phyloP scores from a whole-genome alignment of 2,113 vertebrate genomes.

The Eleginops maclovinus region DNA sequence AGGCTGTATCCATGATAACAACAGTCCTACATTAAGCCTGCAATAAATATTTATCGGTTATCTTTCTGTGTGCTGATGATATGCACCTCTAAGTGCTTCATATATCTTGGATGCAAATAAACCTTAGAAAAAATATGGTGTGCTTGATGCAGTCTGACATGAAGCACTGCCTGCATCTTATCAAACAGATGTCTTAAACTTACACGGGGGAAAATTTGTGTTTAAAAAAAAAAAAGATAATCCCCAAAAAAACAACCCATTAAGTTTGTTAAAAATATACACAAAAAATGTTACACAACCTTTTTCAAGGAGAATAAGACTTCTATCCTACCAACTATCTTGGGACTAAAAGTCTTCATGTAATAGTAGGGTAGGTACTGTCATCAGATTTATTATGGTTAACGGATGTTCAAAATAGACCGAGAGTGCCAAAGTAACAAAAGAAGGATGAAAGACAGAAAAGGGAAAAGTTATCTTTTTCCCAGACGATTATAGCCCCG shows the following conservation, averaged over 20 bases:
- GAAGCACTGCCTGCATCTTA: background rate
- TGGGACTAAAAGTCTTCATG: background rate
- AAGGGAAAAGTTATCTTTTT: constrained; percentile 15
- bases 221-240: background rate
- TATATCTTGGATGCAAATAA: background rate
- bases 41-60: background rate
- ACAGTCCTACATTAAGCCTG: background rate
- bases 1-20: background rate
- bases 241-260: background rate
- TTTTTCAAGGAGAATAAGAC: background rate
- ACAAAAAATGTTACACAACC: background rate
- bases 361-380: background rate
- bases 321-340: too few species aligned
- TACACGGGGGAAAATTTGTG: background rate
- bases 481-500: background rate
- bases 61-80: background rate
- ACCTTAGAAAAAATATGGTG: background rate
- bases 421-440: background rate
- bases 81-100: background rate
- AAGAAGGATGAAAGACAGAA: constrained; percentile 13
- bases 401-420: background rate
- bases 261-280: too few species aligned
- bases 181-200: background rate
- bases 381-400: background rate
- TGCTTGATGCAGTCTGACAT: background rate